Conservation (phyloP, 2,888 invertebrate genomes). For the Mesochorus sp. region DNA sequence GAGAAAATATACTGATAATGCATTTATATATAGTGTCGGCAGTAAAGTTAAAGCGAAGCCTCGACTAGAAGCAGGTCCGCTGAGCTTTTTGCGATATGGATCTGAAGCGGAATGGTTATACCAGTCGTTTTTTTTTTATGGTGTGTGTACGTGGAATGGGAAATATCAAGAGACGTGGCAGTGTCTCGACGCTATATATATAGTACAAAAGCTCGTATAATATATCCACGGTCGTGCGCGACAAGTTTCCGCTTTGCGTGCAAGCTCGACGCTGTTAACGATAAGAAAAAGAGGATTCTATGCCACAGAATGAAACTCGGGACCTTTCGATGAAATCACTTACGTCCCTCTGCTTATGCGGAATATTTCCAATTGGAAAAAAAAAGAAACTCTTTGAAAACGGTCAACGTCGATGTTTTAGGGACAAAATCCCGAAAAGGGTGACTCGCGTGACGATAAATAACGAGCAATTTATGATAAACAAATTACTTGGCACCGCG, state of each 20-base stretch:
- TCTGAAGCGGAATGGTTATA: no score
- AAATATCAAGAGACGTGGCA: no score
- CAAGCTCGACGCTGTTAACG: constrained; percentile 40
- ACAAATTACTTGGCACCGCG: constrained; percentile 75
- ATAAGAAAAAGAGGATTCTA: constrained; percentile 11
- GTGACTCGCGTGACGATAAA: constrained; percentile 68
- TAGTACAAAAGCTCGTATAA: constrained; percentile 49
- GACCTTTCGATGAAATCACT: constrained; percentile 1
- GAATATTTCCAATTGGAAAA: no score
- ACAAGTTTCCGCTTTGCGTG: constrained; percentile 47
- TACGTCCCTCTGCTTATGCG: no score
- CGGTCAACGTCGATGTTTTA: not conserved
- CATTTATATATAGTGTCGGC: no score
- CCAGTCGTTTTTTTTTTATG: no score
- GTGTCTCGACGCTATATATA: constrained; percentile 31
- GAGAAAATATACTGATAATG: no score
- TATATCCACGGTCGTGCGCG: constrained; percentile 10
- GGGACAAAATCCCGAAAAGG: not conserved
- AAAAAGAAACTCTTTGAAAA: no score
- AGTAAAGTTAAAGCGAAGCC: no score
- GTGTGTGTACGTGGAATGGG: no score
- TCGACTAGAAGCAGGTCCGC: no score
- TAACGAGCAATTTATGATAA: constrained; percentile 77
- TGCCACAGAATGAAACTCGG: not conserved
- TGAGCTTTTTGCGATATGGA: no score